A percentile compares a stretch with the other conserved stretches of the same genome.
phyloP scores from a whole-genome alignment of 2,113 vertebrate species.

The Trogon surrucura region DNA sequence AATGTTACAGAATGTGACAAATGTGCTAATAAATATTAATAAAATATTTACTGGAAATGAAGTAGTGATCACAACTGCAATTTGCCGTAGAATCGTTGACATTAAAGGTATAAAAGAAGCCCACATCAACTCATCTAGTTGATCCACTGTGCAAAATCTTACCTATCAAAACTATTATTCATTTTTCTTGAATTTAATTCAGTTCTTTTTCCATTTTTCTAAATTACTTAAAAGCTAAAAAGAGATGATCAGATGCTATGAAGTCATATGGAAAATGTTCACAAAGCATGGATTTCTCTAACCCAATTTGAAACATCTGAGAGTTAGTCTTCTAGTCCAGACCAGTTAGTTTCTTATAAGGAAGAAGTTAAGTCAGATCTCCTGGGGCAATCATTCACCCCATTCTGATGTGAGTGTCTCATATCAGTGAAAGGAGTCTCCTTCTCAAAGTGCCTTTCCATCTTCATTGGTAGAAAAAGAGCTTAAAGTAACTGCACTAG shows the following conservation, averaged over 20 bases:
- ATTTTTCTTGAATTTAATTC: neutral
- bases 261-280: neutral
- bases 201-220: neutral
- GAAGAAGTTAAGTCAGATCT: neutral
- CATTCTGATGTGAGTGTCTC: neutral
- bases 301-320: neutral
- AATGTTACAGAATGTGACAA: neutral
- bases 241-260: neutral
- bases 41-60: neutral
- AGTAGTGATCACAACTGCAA: neutral
- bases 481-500: neutral
- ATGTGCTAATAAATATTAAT: constrained; percentile 6
- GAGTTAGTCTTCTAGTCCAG: neutral
- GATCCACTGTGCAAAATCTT: neutral
- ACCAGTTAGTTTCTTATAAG: neutral
- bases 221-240: neutral
- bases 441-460: neutral
- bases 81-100: neutral
- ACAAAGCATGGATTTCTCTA: neutral
- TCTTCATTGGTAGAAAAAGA: neutral
- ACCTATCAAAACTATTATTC: neutral
- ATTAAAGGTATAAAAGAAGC: neutral
- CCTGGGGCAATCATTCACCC: neutral
- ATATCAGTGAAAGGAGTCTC: neutral
- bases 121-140: neutral